These are phyloP conservation scores for Centropus unirufus DNA, from an alignment of 2,113 vertebrate genomes.

Conservation along the genomic window DNA sequence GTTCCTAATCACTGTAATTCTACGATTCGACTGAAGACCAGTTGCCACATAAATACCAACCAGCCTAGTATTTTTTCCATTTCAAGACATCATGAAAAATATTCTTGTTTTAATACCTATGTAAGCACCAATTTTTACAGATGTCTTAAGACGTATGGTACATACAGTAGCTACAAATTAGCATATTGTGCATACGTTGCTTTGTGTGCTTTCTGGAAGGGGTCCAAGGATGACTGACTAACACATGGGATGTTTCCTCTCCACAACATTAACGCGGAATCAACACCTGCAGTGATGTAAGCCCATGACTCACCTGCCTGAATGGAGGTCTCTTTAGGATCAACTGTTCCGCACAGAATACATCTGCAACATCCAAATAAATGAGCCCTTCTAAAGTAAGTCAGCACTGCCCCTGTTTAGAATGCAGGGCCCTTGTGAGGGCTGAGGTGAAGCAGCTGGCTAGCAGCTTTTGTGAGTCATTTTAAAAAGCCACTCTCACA, in stretches of 20 bases:
- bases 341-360: slow-evolving; percentile 47
- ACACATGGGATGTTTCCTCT: slow-evolving; percentile 63
- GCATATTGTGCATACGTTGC: slow-evolving; percentile 22
- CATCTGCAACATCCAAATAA: slow-evolving; percentile 72
- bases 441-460: slow-evolving; percentile 79
- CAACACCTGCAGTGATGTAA: slow-evolving; percentile 77
- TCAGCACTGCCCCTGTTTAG: slow-evolving; percentile 69
- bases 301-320: slow-evolving; percentile 77
- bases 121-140: slow-evolving; percentile 3
- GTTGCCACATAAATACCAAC: background rate
- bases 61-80: background rate
- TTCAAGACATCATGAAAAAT: background rate
- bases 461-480: slow-evolving; percentile 75
- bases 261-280: background rate
- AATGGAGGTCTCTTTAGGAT: slow-evolving; percentile 61
- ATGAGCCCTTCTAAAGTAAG: slow-evolving; percentile 72
- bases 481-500: slow-evolving; percentile 78
- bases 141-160: slow-evolving; percentile 31
- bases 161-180: slow-evolving; percentile 44
- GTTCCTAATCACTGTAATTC: slow-evolving; percentile 40
- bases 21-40: slow-evolving; percentile 3
- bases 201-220: slow-evolving; percentile 56
- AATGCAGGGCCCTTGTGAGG: slow-evolving; percentile 71
- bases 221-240: slow-evolving; percentile 36
- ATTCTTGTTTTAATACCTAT: background rate